Base-by-base conservation (phyloP, 2,797 vertebrate genomes). In the Gambusia yucatana region DNA sequence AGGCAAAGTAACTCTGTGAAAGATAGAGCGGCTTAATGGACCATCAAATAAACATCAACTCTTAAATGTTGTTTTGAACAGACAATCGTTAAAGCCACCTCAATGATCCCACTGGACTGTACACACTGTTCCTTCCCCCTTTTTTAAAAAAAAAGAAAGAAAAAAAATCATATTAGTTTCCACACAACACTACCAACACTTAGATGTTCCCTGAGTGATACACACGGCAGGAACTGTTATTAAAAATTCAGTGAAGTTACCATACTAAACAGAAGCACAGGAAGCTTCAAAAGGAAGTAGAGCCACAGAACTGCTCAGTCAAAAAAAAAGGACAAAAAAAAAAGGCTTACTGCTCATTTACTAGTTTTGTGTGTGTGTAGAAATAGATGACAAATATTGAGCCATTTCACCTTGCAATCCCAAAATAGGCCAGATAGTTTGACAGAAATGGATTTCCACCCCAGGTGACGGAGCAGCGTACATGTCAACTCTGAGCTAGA, bases 211-310 rank as follows among this genome's bases (percentile, higher is more conserved):
- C 25, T 14, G 2, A n/a, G 25, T 43, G 65, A 44, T 44, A n/a
- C 33, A 41, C 36, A 67, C 8, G 1, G 63, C 20, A 73, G 52
- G n/a, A 80, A 30, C 47, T 28, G 39, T 46, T 75, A 1, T 41
- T 61, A 39, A 77, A 39, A 72, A 46, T 30, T 7, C 36, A 80
- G 46, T 55, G 6, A 70, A 57, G 4, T 50, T 73, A 20, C 33
- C 10, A 39, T 25, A 25, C 46, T 36, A 47, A 71, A 17, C 61
- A 75, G 69, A 76, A 75, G 46, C 41, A 83, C 65, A 85, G 65
- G 88, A 88, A 73, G 72, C 28, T 43, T 75, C 1, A 61, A 4
- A 36, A 76, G 67, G 50, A 82, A 80, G 22, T 47, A 63, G 9
- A 75, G 80, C 20, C 55, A 72, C 0, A 20, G 48, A 79, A 70